Evolutionary conservation across 2,113 vertebrate genomes (phyloP).

Genomic region (Uria aalge): DNA sequence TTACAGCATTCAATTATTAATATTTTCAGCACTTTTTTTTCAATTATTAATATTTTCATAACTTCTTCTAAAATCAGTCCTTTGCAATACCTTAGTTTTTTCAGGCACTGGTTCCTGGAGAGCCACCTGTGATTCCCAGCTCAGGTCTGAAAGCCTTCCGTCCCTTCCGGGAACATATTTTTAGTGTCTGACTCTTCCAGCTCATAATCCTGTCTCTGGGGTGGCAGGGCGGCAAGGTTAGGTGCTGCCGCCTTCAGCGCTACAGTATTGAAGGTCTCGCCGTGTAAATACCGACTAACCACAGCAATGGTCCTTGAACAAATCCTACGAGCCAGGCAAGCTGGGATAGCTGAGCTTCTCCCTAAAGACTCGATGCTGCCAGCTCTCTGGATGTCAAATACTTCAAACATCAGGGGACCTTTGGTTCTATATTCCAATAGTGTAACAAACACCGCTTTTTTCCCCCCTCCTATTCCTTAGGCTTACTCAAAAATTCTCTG

Average conservation of each 20-base stretch:
- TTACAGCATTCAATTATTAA: background rate
- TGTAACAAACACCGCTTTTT: background rate
- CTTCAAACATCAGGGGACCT: background rate
- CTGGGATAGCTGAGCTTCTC: background rate
- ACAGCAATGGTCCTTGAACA: background rate
- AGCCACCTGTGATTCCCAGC: background rate
- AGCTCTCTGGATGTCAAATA: background rate
- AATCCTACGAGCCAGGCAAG: background rate
- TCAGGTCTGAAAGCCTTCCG: background rate
- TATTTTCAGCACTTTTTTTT: background rate
- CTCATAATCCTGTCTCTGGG: background rate
- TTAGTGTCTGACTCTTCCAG: background rate
- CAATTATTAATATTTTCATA: background rate
- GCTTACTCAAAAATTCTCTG: background rate
- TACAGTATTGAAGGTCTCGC: background rate
- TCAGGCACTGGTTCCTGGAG: background rate
- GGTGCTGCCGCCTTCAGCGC: background rate
- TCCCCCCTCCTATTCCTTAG: background rate
- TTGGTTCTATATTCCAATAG: background rate
- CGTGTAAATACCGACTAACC: rapidly evolving
- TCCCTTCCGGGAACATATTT: background rate
- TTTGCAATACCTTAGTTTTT: background rate
- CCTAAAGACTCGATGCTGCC: background rate
- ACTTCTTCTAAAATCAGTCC: background rate
- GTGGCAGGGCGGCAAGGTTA: background rate